These are phyloP conservation scores for Melitaea athalia DNA, from an alignment of 2,888 invertebrate genomes.

Conservation along the genomic window DNA sequence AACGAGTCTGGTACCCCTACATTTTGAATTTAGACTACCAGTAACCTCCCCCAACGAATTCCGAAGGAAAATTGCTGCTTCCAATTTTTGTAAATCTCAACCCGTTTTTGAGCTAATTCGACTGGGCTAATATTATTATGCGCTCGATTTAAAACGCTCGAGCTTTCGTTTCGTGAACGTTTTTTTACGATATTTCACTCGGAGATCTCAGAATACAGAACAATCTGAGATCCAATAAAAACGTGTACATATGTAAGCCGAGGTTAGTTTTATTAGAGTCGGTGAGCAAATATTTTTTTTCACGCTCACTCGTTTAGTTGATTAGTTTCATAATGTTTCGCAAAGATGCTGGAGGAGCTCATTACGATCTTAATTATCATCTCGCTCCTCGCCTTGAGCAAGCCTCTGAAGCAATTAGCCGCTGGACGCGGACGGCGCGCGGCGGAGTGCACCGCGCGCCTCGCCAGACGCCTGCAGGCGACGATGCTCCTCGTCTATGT, in stretches of 20 bases:
- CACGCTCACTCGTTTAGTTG: neutral
- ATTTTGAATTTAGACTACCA: no score
- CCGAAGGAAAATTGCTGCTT: no score
- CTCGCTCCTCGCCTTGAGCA: conserved; percentile 33
- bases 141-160: neutral
- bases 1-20: no score
- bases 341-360: conserved; percentile 28
- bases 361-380: conserved; percentile 36
- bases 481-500: conserved; percentile 19
- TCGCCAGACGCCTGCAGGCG: neutral
- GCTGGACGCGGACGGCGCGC: conserved; percentile 14
- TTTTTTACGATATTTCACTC: neutral
- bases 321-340: conserved; percentile 32
- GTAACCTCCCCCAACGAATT: no score
- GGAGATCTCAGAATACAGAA: no score
- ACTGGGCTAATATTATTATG: neutral
- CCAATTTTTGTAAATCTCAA: no score
- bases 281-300: neutral
- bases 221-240: neutral
- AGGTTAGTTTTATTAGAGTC: neutral
- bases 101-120: no score
- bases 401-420: conserved; percentile 33
- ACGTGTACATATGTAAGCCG: neutral
- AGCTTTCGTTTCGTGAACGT: neutral
- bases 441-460: neutral